Conservation (phyloP, 2,797 vertebrate species). For the Okamejei kenojei region DNA sequence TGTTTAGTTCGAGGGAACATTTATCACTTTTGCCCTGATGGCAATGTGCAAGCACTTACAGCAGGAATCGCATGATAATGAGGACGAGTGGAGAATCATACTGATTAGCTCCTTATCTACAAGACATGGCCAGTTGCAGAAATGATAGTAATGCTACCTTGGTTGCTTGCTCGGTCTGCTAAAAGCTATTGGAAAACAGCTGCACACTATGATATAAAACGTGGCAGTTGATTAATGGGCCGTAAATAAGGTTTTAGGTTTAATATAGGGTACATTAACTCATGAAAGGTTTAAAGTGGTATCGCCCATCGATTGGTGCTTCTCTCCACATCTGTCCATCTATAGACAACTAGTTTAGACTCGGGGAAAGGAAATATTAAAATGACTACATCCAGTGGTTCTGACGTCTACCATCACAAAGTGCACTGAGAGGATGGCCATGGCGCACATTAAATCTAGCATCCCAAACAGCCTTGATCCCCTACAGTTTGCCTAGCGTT, state of each 20-base stretch:
- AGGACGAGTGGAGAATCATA: neutral
- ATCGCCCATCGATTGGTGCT: neutral
- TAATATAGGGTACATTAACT: neutral
- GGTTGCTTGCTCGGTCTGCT: neutral
- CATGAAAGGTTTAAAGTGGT: neutral
- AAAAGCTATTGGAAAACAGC: neutral
- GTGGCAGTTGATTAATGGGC: neutral
- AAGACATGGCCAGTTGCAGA: neutral
- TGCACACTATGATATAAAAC: neutral
- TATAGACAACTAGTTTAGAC: neutral
- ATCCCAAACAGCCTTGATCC: too few relatives aligned
- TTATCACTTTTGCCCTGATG: neutral
- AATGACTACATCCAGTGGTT: neutral
- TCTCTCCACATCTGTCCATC: neutral
- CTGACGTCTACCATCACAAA: too few relatives aligned
- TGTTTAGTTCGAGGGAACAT: neutral
- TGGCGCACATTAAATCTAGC: too few relatives aligned
- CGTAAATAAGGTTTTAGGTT: neutral
- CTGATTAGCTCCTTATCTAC: neutral
- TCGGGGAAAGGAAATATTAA: neutral
- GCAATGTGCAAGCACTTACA: neutral
- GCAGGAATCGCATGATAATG: neutral
- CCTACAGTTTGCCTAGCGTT: too few relatives aligned
- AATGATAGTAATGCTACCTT: neutral
- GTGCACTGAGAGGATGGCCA: too few relatives aligned